Evolutionary conservation across 2,888 invertebrate species (phyloP), one percentile per base, ranked within the genome.

Genomic region (Latrodectus hesperus): DNA sequence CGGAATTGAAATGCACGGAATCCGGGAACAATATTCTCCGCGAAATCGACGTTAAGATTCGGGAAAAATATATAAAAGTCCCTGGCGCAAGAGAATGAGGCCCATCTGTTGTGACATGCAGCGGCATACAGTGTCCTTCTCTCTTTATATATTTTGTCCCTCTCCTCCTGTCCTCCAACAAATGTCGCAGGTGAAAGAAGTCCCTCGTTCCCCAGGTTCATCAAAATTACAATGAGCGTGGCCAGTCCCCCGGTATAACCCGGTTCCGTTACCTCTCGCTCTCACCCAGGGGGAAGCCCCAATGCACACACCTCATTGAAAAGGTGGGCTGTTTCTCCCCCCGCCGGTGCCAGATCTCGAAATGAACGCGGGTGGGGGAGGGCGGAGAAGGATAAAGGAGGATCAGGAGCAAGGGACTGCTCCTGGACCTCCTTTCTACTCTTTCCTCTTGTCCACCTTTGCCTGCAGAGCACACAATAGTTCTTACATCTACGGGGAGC

Each of bases 201-300:
- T 88, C 88, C 88, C 88, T 70, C 51, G 82, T 55, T 88, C 88
- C 88, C 88, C 49, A 88, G 88, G 82, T 88, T 88, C 88, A 88
- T 88, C 88, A 88, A 88, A 88, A 88, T 88, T 88, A 88, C 88
- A 88, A 88, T 88, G 88, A 88, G 88, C 77, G 68, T 53, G 73
- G 88, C 60, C 83, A 73, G 83, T 82, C 83, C 88, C 88, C 55
- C 55, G 83, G 83, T 82, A 82, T 88, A 88, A 88, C 88, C 74
- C 70, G 22, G 87, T 82, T 71, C 80, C 73, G 87, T 65, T 82
- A 88, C 78, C 88, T 78, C 74, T 68, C 10, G 67, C 65, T 22
- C 22, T 22, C 22, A 76, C 77, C 74, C 22, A 64, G 82, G 74
- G 78, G 77, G 81, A 67, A 38, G 55, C 68, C 68, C 84, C 83